Conservation (phyloP, 2,113 vertebrate species). For the Vombatus ursinus region DNA sequence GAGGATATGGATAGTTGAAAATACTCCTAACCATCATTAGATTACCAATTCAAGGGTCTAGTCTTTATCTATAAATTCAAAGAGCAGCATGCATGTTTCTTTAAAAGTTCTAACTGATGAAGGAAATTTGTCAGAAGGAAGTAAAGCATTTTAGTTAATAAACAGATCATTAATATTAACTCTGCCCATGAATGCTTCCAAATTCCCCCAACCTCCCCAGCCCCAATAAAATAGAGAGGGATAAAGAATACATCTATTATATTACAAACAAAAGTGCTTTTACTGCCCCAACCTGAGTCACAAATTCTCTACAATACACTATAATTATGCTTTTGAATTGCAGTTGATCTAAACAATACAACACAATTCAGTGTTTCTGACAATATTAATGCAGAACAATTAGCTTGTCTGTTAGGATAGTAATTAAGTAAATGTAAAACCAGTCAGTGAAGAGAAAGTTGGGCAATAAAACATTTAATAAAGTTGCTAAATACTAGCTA, state of each 20-base stretch:
- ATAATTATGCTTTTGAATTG: conserved; percentile 46
- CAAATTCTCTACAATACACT: conserved; percentile 17
- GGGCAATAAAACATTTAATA: background rate
- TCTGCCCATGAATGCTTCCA: background rate
- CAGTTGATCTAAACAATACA: background rate
- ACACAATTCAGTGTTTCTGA: conserved; percentile 28
- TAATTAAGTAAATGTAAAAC: background rate
- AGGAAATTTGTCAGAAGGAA: background rate
- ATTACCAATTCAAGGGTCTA: background rate
- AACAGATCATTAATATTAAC: background rate
- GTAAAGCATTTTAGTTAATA: background rate
- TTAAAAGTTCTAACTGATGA: background rate
- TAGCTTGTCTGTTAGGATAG: conserved; percentile 13
- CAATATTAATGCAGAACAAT: conserved; percentile 34
- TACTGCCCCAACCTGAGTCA: conserved; percentile 45
- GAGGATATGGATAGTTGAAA: background rate
- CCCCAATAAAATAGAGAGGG: background rate
- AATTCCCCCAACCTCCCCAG: background rate
- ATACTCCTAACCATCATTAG: background rate
- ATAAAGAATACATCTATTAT: conserved; percentile 43
- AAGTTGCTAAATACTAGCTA: background rate
- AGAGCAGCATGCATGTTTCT: background rate
- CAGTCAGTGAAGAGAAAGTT: background rate
- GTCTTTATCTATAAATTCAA: background rate
- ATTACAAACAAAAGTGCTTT: conserved; percentile 49